phyloP scores from a whole-genome alignment of 2,888 invertebrate genomes.

The Trissonchulus sp. region DNA sequence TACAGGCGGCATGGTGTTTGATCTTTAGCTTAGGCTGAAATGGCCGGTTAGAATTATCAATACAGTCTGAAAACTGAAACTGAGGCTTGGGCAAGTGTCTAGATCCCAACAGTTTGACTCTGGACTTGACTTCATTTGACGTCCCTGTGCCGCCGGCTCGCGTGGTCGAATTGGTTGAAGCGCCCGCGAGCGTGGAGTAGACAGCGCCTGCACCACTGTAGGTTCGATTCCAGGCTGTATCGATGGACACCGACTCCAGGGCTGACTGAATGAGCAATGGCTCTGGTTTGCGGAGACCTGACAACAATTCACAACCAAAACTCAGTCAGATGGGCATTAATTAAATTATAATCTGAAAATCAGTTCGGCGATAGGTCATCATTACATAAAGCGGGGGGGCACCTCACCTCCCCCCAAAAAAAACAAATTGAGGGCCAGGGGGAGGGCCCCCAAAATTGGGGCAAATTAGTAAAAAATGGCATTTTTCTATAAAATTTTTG shows the following conservation, averaged over 20 bases:
- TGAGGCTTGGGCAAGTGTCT: constrained; percentile 22
- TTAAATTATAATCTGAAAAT: no score
- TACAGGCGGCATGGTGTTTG: constrained; percentile 35
- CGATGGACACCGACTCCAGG: background rate
- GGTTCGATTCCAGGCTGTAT: background rate
- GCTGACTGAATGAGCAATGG: background rate
- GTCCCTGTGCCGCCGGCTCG: background rate
- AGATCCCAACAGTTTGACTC: background rate
- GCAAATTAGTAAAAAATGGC: no score
- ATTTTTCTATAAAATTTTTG: no score
- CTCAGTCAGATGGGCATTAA: no score
- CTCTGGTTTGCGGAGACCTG: background rate
- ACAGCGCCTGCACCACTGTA: background rate
- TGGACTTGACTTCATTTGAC: background rate
- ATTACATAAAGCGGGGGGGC: no score
- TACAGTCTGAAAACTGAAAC: constrained; percentile 7
- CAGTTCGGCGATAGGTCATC: no score
- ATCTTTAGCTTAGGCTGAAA: constrained; percentile 40
- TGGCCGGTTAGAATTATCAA: constrained; percentile 39
- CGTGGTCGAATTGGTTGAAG: background rate
- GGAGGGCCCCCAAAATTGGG: no score
- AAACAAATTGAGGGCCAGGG: no score
- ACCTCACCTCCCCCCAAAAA: no score
- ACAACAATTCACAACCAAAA: no score
- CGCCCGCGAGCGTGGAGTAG: background rate